These are phyloP conservation scores for Drosophila parabipectinata DNA, from an alignment of 1,140 invertebrate genomes.

Conservation along the genomic window DNA sequence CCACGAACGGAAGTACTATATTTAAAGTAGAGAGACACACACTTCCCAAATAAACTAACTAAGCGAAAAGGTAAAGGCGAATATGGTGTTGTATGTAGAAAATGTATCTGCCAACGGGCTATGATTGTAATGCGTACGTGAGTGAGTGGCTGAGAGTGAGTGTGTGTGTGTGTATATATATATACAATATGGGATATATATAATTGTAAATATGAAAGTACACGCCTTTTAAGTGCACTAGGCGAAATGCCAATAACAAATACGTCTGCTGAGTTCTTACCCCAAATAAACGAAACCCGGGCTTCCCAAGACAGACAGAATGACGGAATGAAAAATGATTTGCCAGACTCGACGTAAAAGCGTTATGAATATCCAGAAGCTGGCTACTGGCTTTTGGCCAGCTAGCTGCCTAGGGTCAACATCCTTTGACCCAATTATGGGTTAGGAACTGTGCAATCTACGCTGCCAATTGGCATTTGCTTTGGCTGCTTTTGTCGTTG, in stretches of 20 bases:
- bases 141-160: conserved; percentile 5
- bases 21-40: conserved; percentile 39
- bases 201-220: conserved; percentile 41
- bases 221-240: conserved; percentile 73
- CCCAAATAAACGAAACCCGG: conserved; percentile 15
- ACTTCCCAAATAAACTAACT: conserved; percentile 50
- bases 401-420: conserved; percentile 63
- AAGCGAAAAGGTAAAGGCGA: conserved; percentile 67
- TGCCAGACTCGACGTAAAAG: conserved; percentile 52
- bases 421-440: conserved; percentile 83
- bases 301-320: not conserved
- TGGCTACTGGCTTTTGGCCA: conserved; percentile 26
- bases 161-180: conserved; percentile 16
- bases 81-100: conserved; percentile 56
- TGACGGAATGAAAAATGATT: conserved; percentile 17
- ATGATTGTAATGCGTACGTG: conserved; percentile 13
- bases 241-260: conserved; percentile 53
- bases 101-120: conserved; percentile 67
- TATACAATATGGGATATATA: conserved; percentile 18
- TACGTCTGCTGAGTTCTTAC: conserved; percentile 17
- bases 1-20: conserved; percentile 66
- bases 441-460: conserved; percentile 50
- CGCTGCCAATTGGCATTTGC: conserved; percentile 44
- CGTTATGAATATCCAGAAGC: not conserved
- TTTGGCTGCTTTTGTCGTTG: conserved; percentile 50